Evolutionary conservation across 2,113 vertebrate species (phyloP).

Genomic region (Tretioscincus oriximinensis): DNA sequence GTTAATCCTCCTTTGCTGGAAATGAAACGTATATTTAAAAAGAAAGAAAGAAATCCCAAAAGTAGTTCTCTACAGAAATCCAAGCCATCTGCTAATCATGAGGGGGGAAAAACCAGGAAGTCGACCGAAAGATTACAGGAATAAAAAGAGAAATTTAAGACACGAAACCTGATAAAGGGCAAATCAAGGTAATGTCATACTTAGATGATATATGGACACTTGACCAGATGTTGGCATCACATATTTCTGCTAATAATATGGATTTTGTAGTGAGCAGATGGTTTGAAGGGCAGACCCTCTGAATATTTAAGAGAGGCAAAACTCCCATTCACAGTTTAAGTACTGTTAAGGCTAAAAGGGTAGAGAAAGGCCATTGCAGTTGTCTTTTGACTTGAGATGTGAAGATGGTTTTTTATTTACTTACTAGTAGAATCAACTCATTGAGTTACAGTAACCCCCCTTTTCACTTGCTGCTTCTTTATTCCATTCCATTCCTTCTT

Average conservation of each 20-base stretch:
- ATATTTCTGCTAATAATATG: conserved; percentile 34
- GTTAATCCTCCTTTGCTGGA: conserved; percentile 44
- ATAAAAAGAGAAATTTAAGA: conserved; percentile 19
- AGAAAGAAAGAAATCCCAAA: background rate
- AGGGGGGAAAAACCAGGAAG: conserved; percentile 39
- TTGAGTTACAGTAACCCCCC: too few relatives aligned
- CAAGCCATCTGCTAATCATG: background rate
- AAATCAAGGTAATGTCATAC: conserved; percentile 49
- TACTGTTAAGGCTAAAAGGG: background rate
- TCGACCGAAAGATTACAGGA: background rate
- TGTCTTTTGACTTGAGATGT: background rate
- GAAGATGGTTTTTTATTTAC: background rate
- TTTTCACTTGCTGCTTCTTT: too few relatives aligned
- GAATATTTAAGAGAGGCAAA: conserved; percentile 5
- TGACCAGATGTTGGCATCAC: conserved; percentile 37
- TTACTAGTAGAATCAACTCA: too few relatives aligned
- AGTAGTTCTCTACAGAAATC: conserved; percentile 24
- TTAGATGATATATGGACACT: conserved; percentile 16
- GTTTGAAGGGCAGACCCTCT: conserved; percentile 10
- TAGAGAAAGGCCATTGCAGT: background rate
- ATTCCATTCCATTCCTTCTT: too few relatives aligned
- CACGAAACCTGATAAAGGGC: conserved; percentile 14
- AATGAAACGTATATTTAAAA: conserved; percentile 30
- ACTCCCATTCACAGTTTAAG: background rate
- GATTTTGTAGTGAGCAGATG: conserved; percentile 27